A percentile compares a stretch with the other conserved stretches of the same genome.
Conservation (phyloP, 2,797 vertebrate genomes). For the Syngnathus rostellatus region DNA sequence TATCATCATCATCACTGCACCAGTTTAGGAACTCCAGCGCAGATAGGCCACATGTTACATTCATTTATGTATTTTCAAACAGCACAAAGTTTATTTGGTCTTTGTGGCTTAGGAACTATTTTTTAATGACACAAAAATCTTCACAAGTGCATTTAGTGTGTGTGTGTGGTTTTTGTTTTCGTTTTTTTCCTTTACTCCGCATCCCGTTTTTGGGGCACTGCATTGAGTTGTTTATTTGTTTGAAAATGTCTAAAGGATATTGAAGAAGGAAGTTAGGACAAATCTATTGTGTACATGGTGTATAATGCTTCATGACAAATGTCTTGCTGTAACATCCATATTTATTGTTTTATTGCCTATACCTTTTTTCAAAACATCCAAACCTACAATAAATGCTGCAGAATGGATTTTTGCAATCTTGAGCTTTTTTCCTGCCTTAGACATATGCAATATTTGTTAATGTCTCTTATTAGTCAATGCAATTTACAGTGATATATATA, state of each 20-base stretch:
- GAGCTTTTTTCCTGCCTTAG: neutral
- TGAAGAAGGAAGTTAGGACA: conserved; percentile 47
- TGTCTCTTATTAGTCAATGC: too few species aligned
- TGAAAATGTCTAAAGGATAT: conserved; percentile 78
- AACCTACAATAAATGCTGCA: conserved; percentile 67
- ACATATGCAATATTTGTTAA: too few species aligned
- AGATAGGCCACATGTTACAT: conserved; percentile 66
- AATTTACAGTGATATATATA: too few species aligned
- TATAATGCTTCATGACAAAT: conserved; percentile 96
- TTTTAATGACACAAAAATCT: conserved; percentile 51
- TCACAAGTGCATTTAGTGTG: conserved; percentile 40
- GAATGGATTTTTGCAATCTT: conserved; percentile 22
- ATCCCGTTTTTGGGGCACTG: conserved; percentile 66
- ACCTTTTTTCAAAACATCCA: conserved; percentile 79
- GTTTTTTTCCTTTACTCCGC: conserved; percentile 35
- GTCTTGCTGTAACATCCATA: conserved; percentile 96
- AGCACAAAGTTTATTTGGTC: conserved; percentile 72
- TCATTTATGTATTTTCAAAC: conserved; percentile 38
- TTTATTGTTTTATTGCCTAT: conserved; percentile 96
- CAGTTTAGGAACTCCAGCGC: conserved; percentile 37
- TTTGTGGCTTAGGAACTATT: conserved; percentile 76
- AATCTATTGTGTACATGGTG: conserved; percentile 90
- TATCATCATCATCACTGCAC: conserved; percentile 13
- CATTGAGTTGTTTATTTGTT: conserved; percentile 79
- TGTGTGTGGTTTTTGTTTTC: neutral